phyloP scores from a whole-genome alignment of 2,797 vertebrate species.

The Glyptemys insculpta region DNA sequence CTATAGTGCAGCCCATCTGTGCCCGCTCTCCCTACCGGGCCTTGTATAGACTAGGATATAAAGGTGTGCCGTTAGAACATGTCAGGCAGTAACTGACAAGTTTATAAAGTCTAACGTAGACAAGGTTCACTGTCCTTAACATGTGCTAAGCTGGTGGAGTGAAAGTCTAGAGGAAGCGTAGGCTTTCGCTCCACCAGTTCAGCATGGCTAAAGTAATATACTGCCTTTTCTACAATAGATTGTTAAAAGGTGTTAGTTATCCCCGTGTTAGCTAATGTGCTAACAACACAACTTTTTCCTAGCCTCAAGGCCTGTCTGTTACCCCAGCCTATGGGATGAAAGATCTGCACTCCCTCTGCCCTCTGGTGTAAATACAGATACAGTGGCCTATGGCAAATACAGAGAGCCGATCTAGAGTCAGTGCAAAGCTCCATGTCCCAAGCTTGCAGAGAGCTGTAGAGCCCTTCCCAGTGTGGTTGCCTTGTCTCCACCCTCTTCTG shows the following conservation, averaged over 20 bases:
- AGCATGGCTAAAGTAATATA: background rate
- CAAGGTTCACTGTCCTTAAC: background rate
- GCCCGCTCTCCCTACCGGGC: background rate
- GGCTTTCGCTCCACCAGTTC: background rate
- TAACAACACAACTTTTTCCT: background rate
- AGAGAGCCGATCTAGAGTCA: background rate
- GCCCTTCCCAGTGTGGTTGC: background rate
- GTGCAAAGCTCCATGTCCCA: background rate
- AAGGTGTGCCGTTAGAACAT: accelerated
- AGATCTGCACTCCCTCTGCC: background rate
- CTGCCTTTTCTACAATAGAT: background rate
- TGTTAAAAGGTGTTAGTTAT: background rate
- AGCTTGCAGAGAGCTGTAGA: background rate
- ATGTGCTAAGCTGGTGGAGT: background rate
- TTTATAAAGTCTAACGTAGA: background rate
- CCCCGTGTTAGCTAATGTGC: background rate
- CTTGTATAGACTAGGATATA: background rate
- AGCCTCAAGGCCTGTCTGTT: background rate
- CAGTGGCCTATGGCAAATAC: background rate
- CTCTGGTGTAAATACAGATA: background rate
- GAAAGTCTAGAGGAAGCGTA: background rate
- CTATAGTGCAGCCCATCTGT: accelerated
- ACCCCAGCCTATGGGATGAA: background rate
- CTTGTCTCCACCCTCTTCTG: background rate
- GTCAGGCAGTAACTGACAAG: background rate